Percentiles rank a stretch among this genome's conserved stretches.
phyloP scores from a whole-genome alignment of 1,140 invertebrate species.

The Nymphalis io region DNA sequence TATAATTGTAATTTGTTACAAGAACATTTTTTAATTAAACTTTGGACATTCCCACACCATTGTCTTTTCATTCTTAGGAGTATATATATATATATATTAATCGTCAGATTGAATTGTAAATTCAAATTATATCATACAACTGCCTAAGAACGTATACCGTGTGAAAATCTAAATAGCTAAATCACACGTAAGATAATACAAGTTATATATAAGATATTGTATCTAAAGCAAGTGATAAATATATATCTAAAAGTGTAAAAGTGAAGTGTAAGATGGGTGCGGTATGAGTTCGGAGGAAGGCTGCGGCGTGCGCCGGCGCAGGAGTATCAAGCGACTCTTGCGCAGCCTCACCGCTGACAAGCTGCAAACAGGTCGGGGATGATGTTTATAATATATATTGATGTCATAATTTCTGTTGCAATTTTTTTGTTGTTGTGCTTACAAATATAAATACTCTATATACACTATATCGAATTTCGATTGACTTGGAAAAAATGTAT shows the following conservation, averaged over 20 bases:
- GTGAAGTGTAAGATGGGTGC: conserved; percentile 28
- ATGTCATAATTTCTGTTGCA: not conserved
- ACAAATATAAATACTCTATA: too few species aligned
- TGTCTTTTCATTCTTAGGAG: too few species aligned
- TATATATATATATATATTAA: too few species aligned
- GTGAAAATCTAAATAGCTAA: not conserved
- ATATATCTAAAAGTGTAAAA: conserved; percentile 16
- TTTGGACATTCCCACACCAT: too few species aligned
- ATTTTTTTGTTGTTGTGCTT: not conserved
- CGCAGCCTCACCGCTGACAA: conserved; percentile 70
- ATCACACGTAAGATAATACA: not conserved
- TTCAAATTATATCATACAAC: too few species aligned
- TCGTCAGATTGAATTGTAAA: too few species aligned
- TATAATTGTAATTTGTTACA: too few species aligned
- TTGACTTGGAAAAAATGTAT: too few species aligned
- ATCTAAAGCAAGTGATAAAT: conserved; percentile 7
- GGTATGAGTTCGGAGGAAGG: conserved; percentile 61
- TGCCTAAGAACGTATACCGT: too few species aligned
- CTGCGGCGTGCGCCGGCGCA: conserved; percentile 65
- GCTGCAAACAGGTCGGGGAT: conserved; percentile 62
- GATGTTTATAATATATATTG: not conserved
- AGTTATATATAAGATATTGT: not conserved
- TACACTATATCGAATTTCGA: too few species aligned
- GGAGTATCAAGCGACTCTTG: conserved; percentile 74
- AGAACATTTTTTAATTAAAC: too few species aligned